Percentiles rank a stretch among this genome's conserved stretches.
These are phyloP conservation scores for Calliphora vomitoria DNA, from an alignment of 2,888 invertebrate genomes.

Conservation along the genomic window DNA sequence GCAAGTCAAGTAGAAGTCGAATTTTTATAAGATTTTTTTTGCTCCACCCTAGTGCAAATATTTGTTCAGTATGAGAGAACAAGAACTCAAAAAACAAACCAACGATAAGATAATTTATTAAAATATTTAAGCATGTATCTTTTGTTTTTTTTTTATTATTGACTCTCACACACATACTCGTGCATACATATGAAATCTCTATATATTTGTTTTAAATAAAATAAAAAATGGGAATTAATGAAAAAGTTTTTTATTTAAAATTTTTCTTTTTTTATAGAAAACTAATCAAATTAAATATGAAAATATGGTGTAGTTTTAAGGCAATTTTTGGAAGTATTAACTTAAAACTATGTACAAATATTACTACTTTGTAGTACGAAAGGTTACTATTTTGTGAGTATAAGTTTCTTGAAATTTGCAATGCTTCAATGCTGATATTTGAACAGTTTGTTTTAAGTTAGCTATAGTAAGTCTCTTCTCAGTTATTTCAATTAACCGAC, in stretches of 20 bases:
- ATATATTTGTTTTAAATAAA: neutral
- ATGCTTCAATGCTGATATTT: too few relatives aligned
- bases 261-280: neutral
- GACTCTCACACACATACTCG: neutral
- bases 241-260: conserved; percentile 8
- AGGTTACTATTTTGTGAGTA: too few relatives aligned
- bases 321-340: too few relatives aligned
- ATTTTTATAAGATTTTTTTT: too few relatives aligned
- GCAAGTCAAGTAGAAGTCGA: too few relatives aligned
- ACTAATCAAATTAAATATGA: neutral
- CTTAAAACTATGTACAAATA: too few relatives aligned
- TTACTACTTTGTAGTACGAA: too few relatives aligned
- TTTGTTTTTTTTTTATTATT: conserved; percentile 39
- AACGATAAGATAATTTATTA: conserved; percentile 70
- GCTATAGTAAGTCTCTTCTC: too few relatives aligned
- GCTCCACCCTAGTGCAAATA: conserved; percentile 11
- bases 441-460: too few relatives aligned
- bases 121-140: conserved; percentile 62
- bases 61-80: neutral
- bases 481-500: too few relatives aligned
- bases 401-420: too few relatives aligned
- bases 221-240: conserved; percentile 11
- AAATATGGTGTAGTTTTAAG: neutral
- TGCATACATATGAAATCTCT: conserved; percentile 18
- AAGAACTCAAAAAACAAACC: conserved; percentile 7